Evolutionary conservation across 2,113 vertebrate genomes (phyloP).

Genomic region (Siniperca chuatsi): DNA sequence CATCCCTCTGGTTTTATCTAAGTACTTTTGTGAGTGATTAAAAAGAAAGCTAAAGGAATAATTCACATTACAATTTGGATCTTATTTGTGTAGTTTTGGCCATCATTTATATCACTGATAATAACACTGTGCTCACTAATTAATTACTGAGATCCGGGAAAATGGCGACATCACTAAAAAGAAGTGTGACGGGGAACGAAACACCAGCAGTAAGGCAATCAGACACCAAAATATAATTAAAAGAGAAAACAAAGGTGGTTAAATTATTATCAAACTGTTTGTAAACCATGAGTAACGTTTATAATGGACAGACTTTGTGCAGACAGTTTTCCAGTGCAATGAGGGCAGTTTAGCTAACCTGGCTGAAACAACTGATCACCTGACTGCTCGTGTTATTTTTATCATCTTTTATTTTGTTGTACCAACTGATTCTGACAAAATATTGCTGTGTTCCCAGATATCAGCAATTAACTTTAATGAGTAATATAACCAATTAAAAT

Average conservation of each 20-base stretch:
- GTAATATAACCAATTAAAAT: not conserved
- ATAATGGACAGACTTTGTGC: not conserved
- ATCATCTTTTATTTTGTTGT: not conserved
- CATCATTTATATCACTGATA: conserved; percentile 16
- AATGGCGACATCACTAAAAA: not conserved
- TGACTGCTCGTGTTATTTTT: not conserved
- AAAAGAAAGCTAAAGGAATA: not conserved
- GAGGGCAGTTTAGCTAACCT: too few relatives aligned
- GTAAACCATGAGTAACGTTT: too few relatives aligned
- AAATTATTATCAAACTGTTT: not conserved
- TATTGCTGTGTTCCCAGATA: not conserved
- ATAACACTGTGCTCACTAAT: not conserved
- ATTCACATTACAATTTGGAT: not conserved
- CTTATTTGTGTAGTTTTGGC: not conserved
- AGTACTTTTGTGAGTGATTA: not conserved
- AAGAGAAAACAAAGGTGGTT: not conserved
- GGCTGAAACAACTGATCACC: not conserved
- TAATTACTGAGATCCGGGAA: not conserved
- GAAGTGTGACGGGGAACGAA: not conserved
- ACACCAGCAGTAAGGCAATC: not conserved
- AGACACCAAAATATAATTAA: not conserved
- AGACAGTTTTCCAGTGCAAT: not conserved
- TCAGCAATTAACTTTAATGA: not conserved
- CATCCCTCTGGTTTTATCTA: too few relatives aligned
- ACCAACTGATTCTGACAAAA: too few relatives aligned